These are phyloP conservation scores for Heliconius ethilla DNA, from an alignment of 2,888 invertebrate species.

Conservation along the genomic window DNA sequence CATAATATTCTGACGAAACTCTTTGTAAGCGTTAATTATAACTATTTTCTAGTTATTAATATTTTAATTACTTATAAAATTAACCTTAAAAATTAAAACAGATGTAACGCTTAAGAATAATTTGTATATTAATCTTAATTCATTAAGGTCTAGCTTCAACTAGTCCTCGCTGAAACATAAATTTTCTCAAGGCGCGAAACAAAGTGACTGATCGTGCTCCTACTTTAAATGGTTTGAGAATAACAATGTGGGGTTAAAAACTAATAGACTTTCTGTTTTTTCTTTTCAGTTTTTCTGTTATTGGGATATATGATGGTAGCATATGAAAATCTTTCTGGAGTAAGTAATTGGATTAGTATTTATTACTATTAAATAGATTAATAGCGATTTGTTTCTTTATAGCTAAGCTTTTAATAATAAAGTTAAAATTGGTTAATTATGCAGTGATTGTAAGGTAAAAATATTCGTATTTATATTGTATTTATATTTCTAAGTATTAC, in stretches of 20 bases:
- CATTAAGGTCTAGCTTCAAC: constrained; percentile 13
- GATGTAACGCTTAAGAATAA: constrained; percentile 2
- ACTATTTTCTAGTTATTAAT: too few species aligned
- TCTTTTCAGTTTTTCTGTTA: neutral
- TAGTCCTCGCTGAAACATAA: constrained; percentile 19
- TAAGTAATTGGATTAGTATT: neutral
- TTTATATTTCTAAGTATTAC: too few species aligned
- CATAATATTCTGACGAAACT: too few species aligned
- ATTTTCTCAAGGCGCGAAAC: constrained; percentile 20
- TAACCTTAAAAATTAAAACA: neutral
- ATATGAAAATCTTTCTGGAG: neutral
- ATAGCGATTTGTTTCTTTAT: too few species aligned
- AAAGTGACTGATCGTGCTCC: constrained; percentile 24
- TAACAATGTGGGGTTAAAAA: neutral
- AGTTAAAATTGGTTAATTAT: too few species aligned
- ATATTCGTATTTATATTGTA: too few species aligned
- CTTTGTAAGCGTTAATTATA: too few species aligned
- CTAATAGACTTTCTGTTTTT: neutral
- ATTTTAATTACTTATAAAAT: neutral
- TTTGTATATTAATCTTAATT: constrained; percentile 21
- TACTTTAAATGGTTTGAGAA: constrained; percentile 4
- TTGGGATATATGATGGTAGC: neutral
- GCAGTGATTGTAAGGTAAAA: too few species aligned
- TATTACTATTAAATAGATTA: too few species aligned
- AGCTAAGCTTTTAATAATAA: too few species aligned